Evolutionary conservation across 2,888 invertebrate species (phyloP).

Genomic region (Drosophila anomelani): DNA sequence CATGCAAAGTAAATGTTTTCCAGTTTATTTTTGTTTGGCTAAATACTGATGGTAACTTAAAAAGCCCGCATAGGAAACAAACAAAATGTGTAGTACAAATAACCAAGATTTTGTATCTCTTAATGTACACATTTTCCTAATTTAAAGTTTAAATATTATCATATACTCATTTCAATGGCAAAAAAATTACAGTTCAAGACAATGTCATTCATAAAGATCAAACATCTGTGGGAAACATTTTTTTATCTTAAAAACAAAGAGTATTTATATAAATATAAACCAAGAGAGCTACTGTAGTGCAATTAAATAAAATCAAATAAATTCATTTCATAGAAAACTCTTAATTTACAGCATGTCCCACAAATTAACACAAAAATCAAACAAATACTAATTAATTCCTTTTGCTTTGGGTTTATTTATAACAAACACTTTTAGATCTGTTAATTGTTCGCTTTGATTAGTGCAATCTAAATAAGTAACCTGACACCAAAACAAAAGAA

Average conservation of each 20-base stretch:
- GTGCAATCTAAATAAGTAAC: constrained; percentile 40
- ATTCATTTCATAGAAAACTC: neutral
- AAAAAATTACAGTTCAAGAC: neutral
- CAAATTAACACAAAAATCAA: constrained; percentile 11
- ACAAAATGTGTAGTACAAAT: constrained; percentile 7
- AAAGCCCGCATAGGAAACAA: constrained; percentile 2
- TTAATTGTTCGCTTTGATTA: constrained; percentile 42
- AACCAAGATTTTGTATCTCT: neutral
- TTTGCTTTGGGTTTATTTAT: constrained; percentile 16
- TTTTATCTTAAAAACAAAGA: neutral
- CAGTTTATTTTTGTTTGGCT: constrained; percentile 1
- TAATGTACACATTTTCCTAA: neutral
- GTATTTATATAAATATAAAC: neutral
- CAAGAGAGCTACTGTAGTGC: neutral
- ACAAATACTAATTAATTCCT: constrained; percentile 22
- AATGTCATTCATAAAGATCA: neutral
- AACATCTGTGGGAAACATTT: neutral
- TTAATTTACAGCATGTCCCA: constrained; percentile 15
- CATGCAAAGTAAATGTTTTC: constrained; percentile 35
- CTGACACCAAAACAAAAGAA: constrained; percentile 30
- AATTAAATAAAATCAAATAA: neutral
- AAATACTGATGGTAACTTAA: constrained; percentile 1
- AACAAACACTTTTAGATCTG: constrained; percentile 37
- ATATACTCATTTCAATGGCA: constrained; percentile 1
- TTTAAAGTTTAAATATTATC: constrained; percentile 4